Percentiles rank a stretch among this genome's conserved stretches.
Conservation (phyloP, 2,888 invertebrate genomes). For the Diarsia dahlii region DNA sequence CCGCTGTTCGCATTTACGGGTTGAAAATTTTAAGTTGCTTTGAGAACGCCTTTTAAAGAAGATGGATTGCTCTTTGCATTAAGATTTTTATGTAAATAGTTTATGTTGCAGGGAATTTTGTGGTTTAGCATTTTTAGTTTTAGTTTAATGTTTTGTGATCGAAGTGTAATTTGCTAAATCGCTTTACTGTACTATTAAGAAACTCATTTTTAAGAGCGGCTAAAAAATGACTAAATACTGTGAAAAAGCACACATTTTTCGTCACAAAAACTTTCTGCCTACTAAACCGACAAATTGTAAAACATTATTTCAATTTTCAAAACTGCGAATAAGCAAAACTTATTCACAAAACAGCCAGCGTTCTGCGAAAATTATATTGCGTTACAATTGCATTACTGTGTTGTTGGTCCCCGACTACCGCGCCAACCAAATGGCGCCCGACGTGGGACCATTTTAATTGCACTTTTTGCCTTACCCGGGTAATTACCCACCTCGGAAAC, state of each 20-base stretch:
- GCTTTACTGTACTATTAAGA: neutral
- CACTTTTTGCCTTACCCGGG: constrained; percentile 65
- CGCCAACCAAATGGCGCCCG: constrained; percentile 62
- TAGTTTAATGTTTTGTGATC: neutral
- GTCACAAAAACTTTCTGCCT: neutral
- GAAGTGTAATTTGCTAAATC: neutral
- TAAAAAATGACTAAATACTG: neutral
- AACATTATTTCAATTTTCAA: constrained; percentile 56
- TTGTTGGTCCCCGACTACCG: constrained; percentile 24
- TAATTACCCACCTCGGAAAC: constrained; percentile 60
- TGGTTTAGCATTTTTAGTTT: constrained; percentile 24
- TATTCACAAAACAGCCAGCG: constrained; percentile 49
- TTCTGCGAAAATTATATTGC: constrained; percentile 63
- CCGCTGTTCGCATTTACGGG: constrained; percentile 60
- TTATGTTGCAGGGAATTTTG: constrained; percentile 45
- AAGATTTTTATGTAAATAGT: constrained; percentile 62
- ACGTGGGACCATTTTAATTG: constrained; percentile 70
- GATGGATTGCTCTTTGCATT: constrained; percentile 58
- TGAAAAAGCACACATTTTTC: constrained; percentile 1
- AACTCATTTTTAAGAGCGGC: neutral
- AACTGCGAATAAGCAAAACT: constrained; percentile 56
- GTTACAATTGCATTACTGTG: constrained; percentile 65
- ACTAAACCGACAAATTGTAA: constrained; percentile 41
- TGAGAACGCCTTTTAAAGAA: constrained; percentile 63
- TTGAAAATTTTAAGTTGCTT: constrained; percentile 60